Evolutionary conservation across 2,113 vertebrate genomes (phyloP).

Genomic region (Bos javanicus): DNA sequence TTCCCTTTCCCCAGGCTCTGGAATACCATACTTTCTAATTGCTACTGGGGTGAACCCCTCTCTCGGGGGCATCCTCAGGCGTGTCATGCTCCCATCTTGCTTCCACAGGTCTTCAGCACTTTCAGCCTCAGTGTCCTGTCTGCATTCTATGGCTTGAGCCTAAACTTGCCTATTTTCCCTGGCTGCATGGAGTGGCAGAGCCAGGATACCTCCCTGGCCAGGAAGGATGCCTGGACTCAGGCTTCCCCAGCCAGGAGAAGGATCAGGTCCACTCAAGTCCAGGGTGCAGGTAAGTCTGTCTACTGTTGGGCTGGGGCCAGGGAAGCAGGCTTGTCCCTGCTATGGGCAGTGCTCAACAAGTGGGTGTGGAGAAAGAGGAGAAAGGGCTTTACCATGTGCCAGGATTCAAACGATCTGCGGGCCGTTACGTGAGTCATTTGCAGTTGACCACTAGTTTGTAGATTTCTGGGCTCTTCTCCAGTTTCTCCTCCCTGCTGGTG

Average conservation of each 20-base stretch:
- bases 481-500: background rate
- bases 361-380: background rate
- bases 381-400: background rate
- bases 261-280: background rate
- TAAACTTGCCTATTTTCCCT: background rate
- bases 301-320: background rate
- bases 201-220: background rate
- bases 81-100: background rate
- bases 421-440: background rate
- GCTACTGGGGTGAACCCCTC: background rate
- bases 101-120: background rate
- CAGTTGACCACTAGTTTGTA: background rate
- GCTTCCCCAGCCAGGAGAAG: conserved; percentile 13
- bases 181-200: background rate
- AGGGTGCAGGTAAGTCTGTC: conserved; percentile 15
- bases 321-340: background rate
- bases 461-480: background rate
- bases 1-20: background rate
- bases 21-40: background rate
- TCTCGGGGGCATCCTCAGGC: background rate
- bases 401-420: background rate
- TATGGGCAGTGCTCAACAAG: background rate
- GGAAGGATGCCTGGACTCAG: conserved; percentile 46
- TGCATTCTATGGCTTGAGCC: background rate
- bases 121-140: background rate